Percentiles rank a stretch among this genome's conserved stretches.
phyloP scores from a whole-genome alignment of 2,888 invertebrate genomes.

The Mythimna pallens region DNA sequence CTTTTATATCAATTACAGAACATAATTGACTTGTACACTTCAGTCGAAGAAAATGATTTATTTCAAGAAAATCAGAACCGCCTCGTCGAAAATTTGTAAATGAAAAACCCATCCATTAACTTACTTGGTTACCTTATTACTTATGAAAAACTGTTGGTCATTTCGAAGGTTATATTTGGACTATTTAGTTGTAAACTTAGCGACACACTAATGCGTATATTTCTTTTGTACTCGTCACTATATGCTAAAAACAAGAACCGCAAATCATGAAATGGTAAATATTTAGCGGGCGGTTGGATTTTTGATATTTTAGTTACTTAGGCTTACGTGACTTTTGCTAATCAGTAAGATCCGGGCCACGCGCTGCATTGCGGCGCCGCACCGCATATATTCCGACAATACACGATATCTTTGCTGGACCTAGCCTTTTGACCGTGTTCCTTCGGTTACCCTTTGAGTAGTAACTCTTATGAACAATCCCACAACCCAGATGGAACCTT shows the following conservation, averaged over 20 bases:
- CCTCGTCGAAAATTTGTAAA: not conserved
- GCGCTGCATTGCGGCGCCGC: no score
- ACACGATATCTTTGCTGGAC: not conserved
- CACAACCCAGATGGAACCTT: not conserved
- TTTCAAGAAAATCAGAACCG: conserved; percentile 29
- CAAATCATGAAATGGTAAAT: not conserved
- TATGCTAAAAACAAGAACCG: conserved; percentile 14
- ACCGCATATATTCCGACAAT: no score
- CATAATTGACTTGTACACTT: conserved; percentile 36
- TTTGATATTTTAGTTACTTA: not conserved
- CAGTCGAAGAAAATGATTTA: conserved; percentile 40
- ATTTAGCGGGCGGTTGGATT: conserved; percentile 26
- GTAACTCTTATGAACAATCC: no score
- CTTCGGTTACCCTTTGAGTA: no score
- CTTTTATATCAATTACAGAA: conserved; percentile 39
- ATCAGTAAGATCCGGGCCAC: no score
- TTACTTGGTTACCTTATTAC: conserved; percentile 1
- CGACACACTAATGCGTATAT: conserved; percentile 18
- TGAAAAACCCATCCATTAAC: not conserved
- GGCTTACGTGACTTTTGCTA: conserved; percentile 6
- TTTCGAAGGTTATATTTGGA: conserved; percentile 18
- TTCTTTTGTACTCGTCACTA: conserved; percentile 11
- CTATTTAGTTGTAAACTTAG: conserved; percentile 36
- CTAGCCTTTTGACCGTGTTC: no score
- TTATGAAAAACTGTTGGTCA: not conserved